Base-by-base conservation (phyloP, 2,888 invertebrate genomes). In the Piscicola geometra region DNA sequence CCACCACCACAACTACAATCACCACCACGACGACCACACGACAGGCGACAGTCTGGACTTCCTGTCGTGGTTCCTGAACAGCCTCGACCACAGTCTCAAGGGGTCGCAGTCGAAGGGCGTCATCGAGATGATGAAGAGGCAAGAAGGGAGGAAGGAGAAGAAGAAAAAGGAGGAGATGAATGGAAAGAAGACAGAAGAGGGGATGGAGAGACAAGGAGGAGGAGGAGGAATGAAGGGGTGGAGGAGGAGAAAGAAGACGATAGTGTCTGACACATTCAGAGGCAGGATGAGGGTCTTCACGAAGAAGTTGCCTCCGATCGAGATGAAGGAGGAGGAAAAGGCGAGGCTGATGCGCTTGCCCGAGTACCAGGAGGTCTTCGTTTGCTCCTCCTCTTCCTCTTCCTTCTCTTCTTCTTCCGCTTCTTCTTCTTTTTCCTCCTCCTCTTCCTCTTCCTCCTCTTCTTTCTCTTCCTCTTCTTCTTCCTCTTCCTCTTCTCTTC, bases 11-110 rank as follows among this genome's bases (percentile, higher is more conserved):
- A 3, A 18, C 60, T 5, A 56, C 25, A 15, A n/a, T n/a, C 64
- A 64, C 30, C 64, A 64, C 5, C 64, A 64, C 30, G 9, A 64
- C 30, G 5, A 18, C 60, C 21, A 56, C 25, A 15, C 3, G 81
- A 25, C 81, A 93, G 93, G 97, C 81, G 98, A 99, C 88, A 95
- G 98, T 0, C 92, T 98, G 77, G 95, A 97, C 83, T 99, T 99
- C 84, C 87, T 99, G 76, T 96, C 95, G 0, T 99, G 99, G 98
- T 93, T 99, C 84, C 87, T 99, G 67, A 99, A 99, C 85, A 93
- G 96, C 0, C 87, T 99, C 47, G 99, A 99, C 84, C 88, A 92
- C 80, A 94, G 97, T 0, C 87, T 99, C 76, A 97, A 97, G 32
- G 85, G 84, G 12, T 93, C 91, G 0, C 94, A 94, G 84, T 30